phyloP scores from a whole-genome alignment of 2,888 invertebrate genomes.

The Athalia cordata region DNA sequence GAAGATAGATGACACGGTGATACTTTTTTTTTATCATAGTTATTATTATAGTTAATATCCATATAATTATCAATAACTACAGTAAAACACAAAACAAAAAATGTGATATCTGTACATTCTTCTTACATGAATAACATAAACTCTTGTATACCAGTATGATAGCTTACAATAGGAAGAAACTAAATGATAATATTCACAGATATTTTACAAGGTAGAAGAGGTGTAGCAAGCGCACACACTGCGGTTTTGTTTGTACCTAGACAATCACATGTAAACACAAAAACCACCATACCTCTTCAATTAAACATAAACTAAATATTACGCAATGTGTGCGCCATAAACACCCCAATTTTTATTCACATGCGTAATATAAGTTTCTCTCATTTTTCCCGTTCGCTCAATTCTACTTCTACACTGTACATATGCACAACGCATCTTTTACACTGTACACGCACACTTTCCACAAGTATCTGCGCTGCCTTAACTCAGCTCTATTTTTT shows the following conservation, averaged over 20 bases:
- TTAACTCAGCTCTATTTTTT: slow-evolving; percentile 58
- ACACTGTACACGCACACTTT: slow-evolving; percentile 72
- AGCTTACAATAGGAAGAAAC: slow-evolving; percentile 73
- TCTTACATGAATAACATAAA: slow-evolving; percentile 72
- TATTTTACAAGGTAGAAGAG: slow-evolving; percentile 72
- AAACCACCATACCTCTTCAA: slow-evolving; percentile 44
- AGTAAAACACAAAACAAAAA: slow-evolving; percentile 74
- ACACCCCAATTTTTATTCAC: slow-evolving; percentile 53
- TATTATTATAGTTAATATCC: slow-evolving; percentile 74
- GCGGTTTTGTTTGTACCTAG: slow-evolving; percentile 50
- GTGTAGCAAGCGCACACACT: slow-evolving; percentile 63
- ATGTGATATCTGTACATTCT: slow-evolving; percentile 73
- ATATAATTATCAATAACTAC: slow-evolving; percentile 74
- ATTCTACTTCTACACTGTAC: slow-evolving; percentile 70
- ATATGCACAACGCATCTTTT: slow-evolving; percentile 73
- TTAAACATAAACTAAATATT: slow-evolving; percentile 46
- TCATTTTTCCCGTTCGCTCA: slow-evolving; percentile 58
- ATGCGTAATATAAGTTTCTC: slow-evolving; percentile 66
- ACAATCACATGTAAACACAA: slow-evolving; percentile 39
- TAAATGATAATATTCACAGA: slow-evolving; percentile 74
- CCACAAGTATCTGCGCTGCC: slow-evolving; percentile 67
- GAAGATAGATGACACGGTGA: background rate
- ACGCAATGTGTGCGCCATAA: slow-evolving; percentile 60
- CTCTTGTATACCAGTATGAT: slow-evolving; percentile 66
- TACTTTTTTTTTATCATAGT: slow-evolving; percentile 72